Evolutionary conservation across 2,888 invertebrate genomes (phyloP).

Genomic region (Cacoxenus indagator): DNA sequence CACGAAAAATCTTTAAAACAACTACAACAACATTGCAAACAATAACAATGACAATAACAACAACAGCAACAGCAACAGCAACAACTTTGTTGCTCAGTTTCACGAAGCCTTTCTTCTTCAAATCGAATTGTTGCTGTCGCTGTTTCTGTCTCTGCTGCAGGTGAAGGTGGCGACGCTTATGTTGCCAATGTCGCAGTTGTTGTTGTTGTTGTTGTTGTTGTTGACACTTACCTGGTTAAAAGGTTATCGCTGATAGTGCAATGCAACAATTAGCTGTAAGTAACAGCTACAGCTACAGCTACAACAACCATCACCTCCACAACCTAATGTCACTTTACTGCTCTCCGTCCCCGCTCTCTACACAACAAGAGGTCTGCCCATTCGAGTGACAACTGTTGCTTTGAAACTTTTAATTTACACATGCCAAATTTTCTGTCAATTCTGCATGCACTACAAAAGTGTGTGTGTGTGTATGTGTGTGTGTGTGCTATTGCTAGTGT

Average conservation of each 20-base stretch:
- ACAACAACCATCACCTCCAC: not conserved
- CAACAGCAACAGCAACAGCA: not conserved
- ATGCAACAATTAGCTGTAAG: conserved; percentile 43
- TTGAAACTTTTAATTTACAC: too few relatives aligned
- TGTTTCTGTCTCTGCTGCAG: not conserved
- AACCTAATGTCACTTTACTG: too few relatives aligned
- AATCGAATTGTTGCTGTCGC: not conserved
- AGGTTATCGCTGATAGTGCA: conserved; percentile 42
- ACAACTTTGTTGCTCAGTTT: not conserved
- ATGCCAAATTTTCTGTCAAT: too few relatives aligned
- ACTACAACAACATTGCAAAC: not conserved
- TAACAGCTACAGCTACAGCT: conserved; percentile 18
- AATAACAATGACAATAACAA: not conserved
- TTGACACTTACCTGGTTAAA: conserved; percentile 42
- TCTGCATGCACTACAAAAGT: too few relatives aligned
- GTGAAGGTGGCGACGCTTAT: conserved; percentile 9
- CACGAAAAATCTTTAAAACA: conserved; percentile 44
- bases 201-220: conserved; percentile 31
- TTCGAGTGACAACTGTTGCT: too few relatives aligned
- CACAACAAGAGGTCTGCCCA: too few relatives aligned
- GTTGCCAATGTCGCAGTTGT: not conserved
- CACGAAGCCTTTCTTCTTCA: not conserved
- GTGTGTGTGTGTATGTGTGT: too few relatives aligned
- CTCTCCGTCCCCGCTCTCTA: too few relatives aligned
- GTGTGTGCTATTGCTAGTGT: too few relatives aligned